These are phyloP conservation scores for Scaptomyza reducta DNA, from an alignment of 2,888 invertebrate species.

Conservation along the genomic window DNA sequence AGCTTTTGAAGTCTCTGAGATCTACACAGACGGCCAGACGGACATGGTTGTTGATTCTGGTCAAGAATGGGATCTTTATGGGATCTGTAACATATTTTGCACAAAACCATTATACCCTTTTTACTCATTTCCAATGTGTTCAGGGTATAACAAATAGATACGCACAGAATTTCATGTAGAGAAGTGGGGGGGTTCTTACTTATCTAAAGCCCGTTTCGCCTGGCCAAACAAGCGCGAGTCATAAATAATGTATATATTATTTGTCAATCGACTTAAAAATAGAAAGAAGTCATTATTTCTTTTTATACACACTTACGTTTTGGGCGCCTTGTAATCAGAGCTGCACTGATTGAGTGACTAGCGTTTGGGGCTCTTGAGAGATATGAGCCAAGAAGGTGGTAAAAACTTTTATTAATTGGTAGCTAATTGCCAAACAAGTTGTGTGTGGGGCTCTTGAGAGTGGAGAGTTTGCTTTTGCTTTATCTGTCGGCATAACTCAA, in stretches of 20 bases:
- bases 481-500: slow-evolving; percentile 25
- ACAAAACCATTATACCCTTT: too few species aligned
- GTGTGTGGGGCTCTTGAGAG: background rate
- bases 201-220: slow-evolving; percentile 42
- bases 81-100: too few species aligned
- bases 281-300: slow-evolving; percentile 15
- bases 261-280: slow-evolving; percentile 42
- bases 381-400: slow-evolving; percentile 39
- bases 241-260: slow-evolving; percentile 6
- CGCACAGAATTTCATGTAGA: background rate
- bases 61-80: too few species aligned
- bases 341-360: slow-evolving; percentile 33
- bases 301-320: too few species aligned
- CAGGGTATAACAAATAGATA: background rate
- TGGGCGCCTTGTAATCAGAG: slow-evolving; percentile 35
- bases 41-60: too few species aligned
- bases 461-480: slow-evolving; percentile 9
- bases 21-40: too few species aligned
- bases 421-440: slow-evolving; percentile 50
- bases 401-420: slow-evolving; percentile 67
- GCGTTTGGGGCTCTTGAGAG: slow-evolving; percentile 8
- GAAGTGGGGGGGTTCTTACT: background rate
- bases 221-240: slow-evolving; percentile 16
- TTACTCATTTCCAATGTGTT: too few species aligned
- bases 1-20: too few species aligned